Evolutionary conservation across 2,888 invertebrate species (phyloP), one percentile per base, ranked within the genome.

Genomic region (Hydraecia micacea): DNA sequence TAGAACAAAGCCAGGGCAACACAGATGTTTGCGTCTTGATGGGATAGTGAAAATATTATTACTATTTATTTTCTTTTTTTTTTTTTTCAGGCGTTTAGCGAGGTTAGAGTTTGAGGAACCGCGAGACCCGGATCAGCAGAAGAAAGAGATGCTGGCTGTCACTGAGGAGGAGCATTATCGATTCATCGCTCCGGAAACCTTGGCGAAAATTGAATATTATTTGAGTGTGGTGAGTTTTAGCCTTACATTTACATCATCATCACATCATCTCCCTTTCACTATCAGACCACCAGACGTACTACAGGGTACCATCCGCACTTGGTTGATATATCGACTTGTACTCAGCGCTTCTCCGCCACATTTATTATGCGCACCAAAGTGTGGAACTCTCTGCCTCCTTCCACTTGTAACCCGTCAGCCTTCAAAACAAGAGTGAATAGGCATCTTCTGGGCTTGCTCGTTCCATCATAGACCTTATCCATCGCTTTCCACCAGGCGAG

Each of bases 71-170:
- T 49, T 28, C 36, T 36, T 60, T 8, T 32, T 18, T 76, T 18
- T 6, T 0, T 18, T 76, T 18, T 6, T 0, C 90, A 98, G 97
- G 82, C 95, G 93, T 83, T 91, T 97, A 78, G 95, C 94, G 52
- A 96, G 93, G 80, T 89, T 97, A 58, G 96, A 97, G 92, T 98
- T 98, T 0, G 97, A 97, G 77, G 86, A 97, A 66, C 98, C 98
- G 0, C 95, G 97, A 18, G 97, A 97, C 81, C 97, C 98, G 0
- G 98, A 98, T 86, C 96, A 97, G 70, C 98, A 98, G 93, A 97
- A 97, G 81, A 75, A 84, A 18, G 95, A 97, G 83, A 94, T 98
- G 91, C 91, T 97, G 49, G 90, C 89, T 52, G 82, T 92, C n/a
- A 96, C 97, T 0, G 97, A 97, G 84, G 91, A 92, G 77, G 97